Base-by-base conservation (phyloP, 1,140 invertebrate genomes). In the Dufourea novaeangliae region DNA sequence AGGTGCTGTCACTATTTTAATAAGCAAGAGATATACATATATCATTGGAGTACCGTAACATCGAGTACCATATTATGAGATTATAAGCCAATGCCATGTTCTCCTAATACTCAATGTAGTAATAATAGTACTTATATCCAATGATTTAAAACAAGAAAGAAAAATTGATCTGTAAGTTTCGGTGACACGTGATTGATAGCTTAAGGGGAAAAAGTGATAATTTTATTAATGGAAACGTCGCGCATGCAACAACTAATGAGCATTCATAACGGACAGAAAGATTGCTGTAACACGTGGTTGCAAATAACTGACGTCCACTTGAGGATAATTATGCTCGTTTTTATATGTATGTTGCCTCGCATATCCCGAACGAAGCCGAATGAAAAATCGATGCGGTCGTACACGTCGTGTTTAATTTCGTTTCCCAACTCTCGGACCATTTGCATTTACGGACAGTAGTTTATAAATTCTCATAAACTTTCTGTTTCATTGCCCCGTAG, bases 391-490 rank as follows among this genome's bases (percentile, higher is more conserved):
- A 74, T 32, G 25, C 20, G 32, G 32, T 54, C 25, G n/a, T 56
- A 39, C 20, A 46, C 50, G 64, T 54, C 22, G 46, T 46, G 37
- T 34, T 66, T 56, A 74, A 72, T 50, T 63, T 50, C 56, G 44
- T 62, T 72, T 50, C 59, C 52, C 57, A 63, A 34, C 70, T 62
- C 1, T 7, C 12, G 22, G 11, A 29, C 22, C 63, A 63, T 63
- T 72, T 63, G 27, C 70, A 63, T 37, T 39, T 29, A 3, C 27
- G 29, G 11, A 14, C 22, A 25, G 25, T 66, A 41, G 66, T 66
- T 66, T 66, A 74, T 66, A 56, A 29, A 74, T 74, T 74, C 56
- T 66, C 41, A 62, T 25, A 62, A 72, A 57, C 25, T 29, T n/a
- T 22, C 41, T 39, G 29, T 63, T 63, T 50, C 57, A 34, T 62